A percentile compares a stretch with the other conserved stretches of the same genome.
Evolutionary conservation across 2,797 vertebrate genomes (phyloP).

Genomic region (Bradypodion pumilum): DNA sequence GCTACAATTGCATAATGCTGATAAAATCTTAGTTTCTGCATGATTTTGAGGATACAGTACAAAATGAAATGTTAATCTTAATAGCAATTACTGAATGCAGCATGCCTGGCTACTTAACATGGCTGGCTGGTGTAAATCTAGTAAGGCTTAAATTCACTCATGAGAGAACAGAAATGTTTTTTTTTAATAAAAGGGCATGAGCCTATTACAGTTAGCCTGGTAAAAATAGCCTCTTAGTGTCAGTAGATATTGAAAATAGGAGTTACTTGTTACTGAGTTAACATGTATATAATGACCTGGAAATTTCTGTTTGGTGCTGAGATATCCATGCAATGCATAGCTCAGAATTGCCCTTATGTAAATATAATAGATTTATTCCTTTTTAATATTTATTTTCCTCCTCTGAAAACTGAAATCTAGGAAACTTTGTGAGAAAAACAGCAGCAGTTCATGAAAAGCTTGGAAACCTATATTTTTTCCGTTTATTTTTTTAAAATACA

Average conservation of each 20-base stretch:
- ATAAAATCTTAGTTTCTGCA: no score
- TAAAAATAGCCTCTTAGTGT: constrained; percentile 63
- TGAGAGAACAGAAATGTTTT: constrained; percentile 54
- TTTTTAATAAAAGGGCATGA: constrained; percentile 51
- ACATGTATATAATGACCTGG: constrained; percentile 66
- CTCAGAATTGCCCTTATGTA: constrained; percentile 46
- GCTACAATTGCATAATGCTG: no score
- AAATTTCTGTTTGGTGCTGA: constrained; percentile 67
- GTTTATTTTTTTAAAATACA: constrained; percentile 83
- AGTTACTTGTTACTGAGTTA: constrained; percentile 62
- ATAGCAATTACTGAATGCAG: constrained; percentile 49
- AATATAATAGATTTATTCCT: constrained; percentile 60
- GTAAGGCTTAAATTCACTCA: constrained; percentile 60
- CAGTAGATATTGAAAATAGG: constrained; percentile 66
- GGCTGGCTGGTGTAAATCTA: constrained; percentile 46
- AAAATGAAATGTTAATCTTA: constrained; percentile 43
- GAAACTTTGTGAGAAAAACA: constrained; percentile 56
- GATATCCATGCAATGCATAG: constrained; percentile 41
- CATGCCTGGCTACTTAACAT: neutral
- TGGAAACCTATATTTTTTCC: constrained; percentile 73
- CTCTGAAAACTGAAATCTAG: constrained; percentile 41
- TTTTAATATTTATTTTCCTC: constrained; percentile 56
- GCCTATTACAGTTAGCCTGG: constrained; percentile 52
- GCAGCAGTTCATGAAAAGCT: constrained; percentile 66
- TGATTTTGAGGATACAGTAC: constrained; percentile 4